These are phyloP conservation scores for Ferrisia virgata DNA, from an alignment of 2,888 invertebrate species.

Conservation along the genomic window DNA sequence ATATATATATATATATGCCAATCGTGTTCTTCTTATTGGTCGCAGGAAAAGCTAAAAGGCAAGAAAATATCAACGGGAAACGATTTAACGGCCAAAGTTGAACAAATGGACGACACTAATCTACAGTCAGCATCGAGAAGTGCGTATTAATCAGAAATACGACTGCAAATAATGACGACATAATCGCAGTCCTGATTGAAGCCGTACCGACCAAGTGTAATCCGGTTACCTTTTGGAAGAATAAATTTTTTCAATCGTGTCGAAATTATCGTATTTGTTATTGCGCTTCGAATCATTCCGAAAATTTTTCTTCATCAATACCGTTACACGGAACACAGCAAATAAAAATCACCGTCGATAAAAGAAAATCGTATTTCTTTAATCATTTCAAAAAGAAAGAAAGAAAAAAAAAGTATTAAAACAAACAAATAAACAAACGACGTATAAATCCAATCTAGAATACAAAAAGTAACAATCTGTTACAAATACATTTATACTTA, in stretches of 20 bases:
- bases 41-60: background rate
- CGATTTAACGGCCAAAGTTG: background rate
- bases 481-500: background rate
- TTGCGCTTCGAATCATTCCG: too few species aligned
- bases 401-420: background rate
- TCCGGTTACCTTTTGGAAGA: too few species aligned
- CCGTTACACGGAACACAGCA: background rate
- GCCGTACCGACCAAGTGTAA: too few species aligned
- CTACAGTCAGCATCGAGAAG: too few species aligned
- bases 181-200: too few species aligned
- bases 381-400: background rate
- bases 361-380: background rate
- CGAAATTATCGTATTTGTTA: too few species aligned
- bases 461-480: slow-evolving; percentile 34
- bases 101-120: background rate
- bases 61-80: background rate
- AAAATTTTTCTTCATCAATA: too few species aligned
- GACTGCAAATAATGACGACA: too few species aligned
- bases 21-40: background rate
- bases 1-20: too few species aligned
- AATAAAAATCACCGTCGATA: background rate
- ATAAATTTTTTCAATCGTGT: too few species aligned
- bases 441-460: slow-evolving; percentile 30
- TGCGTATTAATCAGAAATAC: too few species aligned
- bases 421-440: background rate